Evolutionary conservation across 2,888 invertebrate species (phyloP).

Genomic region (Megamerina dolium): DNA sequence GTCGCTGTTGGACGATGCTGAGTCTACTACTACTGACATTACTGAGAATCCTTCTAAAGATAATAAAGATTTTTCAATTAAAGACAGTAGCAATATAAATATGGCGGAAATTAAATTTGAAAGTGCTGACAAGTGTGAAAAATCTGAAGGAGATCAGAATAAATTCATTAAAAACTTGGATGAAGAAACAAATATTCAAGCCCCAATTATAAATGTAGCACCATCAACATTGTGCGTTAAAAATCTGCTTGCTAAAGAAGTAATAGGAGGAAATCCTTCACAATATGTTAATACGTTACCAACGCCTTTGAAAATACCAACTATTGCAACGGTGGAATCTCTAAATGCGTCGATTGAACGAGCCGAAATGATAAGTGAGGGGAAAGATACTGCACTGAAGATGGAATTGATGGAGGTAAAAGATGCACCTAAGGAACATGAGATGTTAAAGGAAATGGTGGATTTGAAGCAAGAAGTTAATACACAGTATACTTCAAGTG

Average conservation of each 20-base stretch:
- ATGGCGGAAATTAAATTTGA: no score
- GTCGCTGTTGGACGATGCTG: conserved; percentile 65
- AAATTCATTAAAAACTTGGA: conserved; percentile 44
- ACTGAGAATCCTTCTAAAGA: conserved; percentile 47
- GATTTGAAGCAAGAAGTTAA: conserved; percentile 47
- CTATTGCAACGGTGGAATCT: conserved; percentile 38
- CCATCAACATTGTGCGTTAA: conserved; percentile 6
- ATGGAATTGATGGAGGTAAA: conserved; percentile 29
- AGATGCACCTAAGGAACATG: conserved; percentile 41
- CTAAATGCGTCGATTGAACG: conserved; percentile 39
- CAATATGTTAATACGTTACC: conserved; percentile 16
- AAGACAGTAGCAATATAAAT: no score
- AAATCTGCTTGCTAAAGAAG: conserved; percentile 4
- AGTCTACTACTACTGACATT: conserved; percentile 49
- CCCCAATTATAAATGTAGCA: conserved; percentile 33
- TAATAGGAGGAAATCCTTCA: not conserved
- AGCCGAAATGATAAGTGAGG: conserved; percentile 14
- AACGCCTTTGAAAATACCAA: conserved; percentile 36
- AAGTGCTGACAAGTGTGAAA: conserved; percentile 23
- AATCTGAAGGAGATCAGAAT: conserved; percentile 26
- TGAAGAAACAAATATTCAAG: conserved; percentile 47
- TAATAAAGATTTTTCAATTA: conserved; percentile 44
- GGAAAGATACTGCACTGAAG: conserved; percentile 34
- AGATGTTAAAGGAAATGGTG: conserved; percentile 47
- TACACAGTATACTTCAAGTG: conserved; percentile 21